Conservation (phyloP, 1,140 invertebrate genomes). For the Capitella teleta region DNA sequence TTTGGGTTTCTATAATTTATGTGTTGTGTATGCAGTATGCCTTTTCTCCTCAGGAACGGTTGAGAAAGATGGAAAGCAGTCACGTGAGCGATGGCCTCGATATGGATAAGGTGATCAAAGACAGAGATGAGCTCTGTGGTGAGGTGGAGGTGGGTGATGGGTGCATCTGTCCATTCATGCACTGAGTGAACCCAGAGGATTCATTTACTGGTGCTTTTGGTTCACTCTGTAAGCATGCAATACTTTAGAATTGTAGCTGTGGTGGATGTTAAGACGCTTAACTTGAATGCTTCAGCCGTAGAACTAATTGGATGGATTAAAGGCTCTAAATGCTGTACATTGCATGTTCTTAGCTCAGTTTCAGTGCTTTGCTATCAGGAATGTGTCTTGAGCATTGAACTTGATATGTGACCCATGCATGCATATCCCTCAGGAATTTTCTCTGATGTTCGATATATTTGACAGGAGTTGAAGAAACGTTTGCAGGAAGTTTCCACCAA, state of each 20-base stretch:
- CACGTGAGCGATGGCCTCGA: too few relatives aligned
- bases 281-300: too few relatives aligned
- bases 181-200: too few relatives aligned
- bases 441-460: background rate
- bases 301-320: too few relatives aligned
- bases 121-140: background rate
- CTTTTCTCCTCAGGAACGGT: background rate
- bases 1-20: background rate
- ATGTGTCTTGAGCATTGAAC: background rate
- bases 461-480: constrained; percentile 25
- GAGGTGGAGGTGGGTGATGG: background rate
- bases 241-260: too few relatives aligned
- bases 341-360: background rate
- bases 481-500: constrained; percentile 25
- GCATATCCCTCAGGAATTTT: background rate
- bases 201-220: too few relatives aligned
- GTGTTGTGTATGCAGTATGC: background rate
- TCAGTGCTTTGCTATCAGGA: background rate
- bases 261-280: too few relatives aligned
- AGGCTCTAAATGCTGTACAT: too few relatives aligned
- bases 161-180: too few relatives aligned
- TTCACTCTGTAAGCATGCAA: too few relatives aligned
- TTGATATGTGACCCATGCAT: background rate
- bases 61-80: too few relatives aligned
- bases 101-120: background rate